A percentile compares a stretch with the other conserved stretches of the same genome.
Evolutionary conservation across 1,140 invertebrate species (phyloP).

Genomic region (Agrilus planipennis): DNA sequence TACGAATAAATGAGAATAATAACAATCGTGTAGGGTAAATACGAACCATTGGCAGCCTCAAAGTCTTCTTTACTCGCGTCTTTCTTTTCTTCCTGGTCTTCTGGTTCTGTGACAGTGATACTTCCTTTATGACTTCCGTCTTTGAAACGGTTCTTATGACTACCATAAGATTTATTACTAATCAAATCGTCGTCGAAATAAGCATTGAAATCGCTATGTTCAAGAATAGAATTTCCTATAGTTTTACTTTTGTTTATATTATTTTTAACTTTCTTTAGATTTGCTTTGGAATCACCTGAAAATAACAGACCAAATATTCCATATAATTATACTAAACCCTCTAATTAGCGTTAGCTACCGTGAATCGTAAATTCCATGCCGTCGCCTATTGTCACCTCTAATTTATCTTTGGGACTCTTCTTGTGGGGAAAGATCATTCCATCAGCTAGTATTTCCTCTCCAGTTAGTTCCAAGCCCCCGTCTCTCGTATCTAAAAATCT

Average conservation of each 20-base stretch:
- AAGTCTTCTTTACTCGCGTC: constrained; percentile 84
- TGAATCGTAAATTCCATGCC: constrained; percentile 87
- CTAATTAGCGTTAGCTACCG: constrained; percentile 38
- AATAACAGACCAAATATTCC: too few species aligned
- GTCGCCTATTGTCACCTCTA: constrained; percentile 81
- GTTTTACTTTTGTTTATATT: constrained; percentile 31
- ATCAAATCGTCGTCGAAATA: constrained; percentile 52
- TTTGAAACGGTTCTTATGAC: constrained; percentile 81
- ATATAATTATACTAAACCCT: too few species aligned
- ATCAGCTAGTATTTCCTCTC: constrained; percentile 69
- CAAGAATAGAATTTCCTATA: constrained; percentile 33
- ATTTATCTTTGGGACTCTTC: constrained; percentile 71
- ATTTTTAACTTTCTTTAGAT: constrained; percentile 30
- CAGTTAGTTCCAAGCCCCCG: constrained; percentile 41
- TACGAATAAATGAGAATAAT: too few species aligned
- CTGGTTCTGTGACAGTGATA: constrained; percentile 65
- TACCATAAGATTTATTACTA: constrained; percentile 86
- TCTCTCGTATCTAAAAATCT: constrained; percentile 29
- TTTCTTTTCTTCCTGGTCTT: constrained; percentile 76
- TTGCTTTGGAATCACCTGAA: constrained; percentile 26
- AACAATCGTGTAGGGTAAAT: too few species aligned
- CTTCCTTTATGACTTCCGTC: constrained; percentile 82
- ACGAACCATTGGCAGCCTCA: constrained; percentile 53
- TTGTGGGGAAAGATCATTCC: constrained; percentile 74
- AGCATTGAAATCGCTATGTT: constrained; percentile 28